Evolutionary conservation across 2,797 vertebrate genomes (phyloP).

Genomic region (Muscicapa striata): DNA sequence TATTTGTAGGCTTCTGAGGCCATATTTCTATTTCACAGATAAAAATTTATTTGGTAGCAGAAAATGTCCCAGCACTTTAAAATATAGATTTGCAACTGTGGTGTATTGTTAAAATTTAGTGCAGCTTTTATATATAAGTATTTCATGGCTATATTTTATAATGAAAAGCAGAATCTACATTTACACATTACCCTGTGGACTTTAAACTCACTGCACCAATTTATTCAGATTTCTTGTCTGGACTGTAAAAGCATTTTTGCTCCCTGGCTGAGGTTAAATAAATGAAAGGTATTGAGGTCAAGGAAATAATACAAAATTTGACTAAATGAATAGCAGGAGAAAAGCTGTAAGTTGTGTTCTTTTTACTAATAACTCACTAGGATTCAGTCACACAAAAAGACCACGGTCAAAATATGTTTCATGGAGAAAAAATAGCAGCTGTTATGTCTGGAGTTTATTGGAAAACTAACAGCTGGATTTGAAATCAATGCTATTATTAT

Average conservation of each 20-base stretch:
- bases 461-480: constrained; percentile 9
- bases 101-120: constrained; percentile 64
- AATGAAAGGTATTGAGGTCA: constrained; percentile 15
- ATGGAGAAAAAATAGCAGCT: background rate
- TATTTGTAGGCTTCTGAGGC: constrained; percentile 43
- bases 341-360: background rate
- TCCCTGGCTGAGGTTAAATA: constrained; percentile 55
- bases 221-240: constrained; percentile 54
- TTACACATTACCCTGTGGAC: constrained; percentile 52
- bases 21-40: constrained; percentile 45
- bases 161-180: constrained; percentile 58
- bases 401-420: background rate
- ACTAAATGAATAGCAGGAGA: background rate
- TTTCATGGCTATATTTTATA: constrained; percentile 63
- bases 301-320: background rate
- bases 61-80: constrained; percentile 27
- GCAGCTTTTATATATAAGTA: constrained; percentile 55
- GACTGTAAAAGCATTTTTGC: constrained; percentile 21
- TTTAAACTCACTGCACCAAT: constrained; percentile 16
- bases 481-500: constrained; percentile 4
- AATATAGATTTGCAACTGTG: constrained; percentile 27
- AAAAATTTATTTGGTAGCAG: constrained; percentile 55
- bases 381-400: background rate
- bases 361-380: background rate
- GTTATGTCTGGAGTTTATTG: background rate